Base-by-base conservation (phyloP, 2,113 vertebrate genomes). In the Zingel zingel region DNA sequence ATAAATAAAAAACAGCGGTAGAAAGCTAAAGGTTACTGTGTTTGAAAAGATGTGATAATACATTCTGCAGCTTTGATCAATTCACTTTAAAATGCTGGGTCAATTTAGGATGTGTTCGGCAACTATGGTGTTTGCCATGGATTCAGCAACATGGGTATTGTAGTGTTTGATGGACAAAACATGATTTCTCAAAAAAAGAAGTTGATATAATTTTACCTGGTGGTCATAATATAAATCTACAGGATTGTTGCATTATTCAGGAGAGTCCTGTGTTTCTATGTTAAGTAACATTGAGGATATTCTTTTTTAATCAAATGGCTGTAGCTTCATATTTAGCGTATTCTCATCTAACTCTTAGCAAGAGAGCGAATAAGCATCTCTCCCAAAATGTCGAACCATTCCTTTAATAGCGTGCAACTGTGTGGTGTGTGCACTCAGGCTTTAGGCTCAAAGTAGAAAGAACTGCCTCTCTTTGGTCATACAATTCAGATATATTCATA, bases 401-500 rank as follows among this genome's bases (percentile, higher is more conserved):
- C 11, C 30, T 79, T 23, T 25, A 59, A 45, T 6, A 39, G 45
- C 50, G 45, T 23, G n/a, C 63, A 69, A 16, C 18, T 27, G 8
- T 81, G 51, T 33, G 73, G 19, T 16, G 7, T 51, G 68, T 75
- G 66, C 25, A 67, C 23, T 64, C 39, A 61, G 43, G 62, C 51
- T 82, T 50, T 54, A n/a, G 68, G 23, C 50, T 48, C n/a, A 74
- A 69, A 84, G 72, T 21, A 65, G 51, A 72, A 74, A 75, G 25
- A 63, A 39, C 45, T 27, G 43, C 7, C 33, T 27, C 14, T 83
- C 3, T 25, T 72, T 76, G 53, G 39, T 74, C 57, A 69, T 69
- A 43, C 48, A 70, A 58, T 76, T 69, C 67, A 76, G 65, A 66
- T 77, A 69, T 54, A 83, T 58, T 67, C 43, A 74, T 86, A 39